These are phyloP conservation scores for Mycteria americana DNA, from an alignment of 2,797 vertebrate genomes.

Conservation along the genomic window DNA sequence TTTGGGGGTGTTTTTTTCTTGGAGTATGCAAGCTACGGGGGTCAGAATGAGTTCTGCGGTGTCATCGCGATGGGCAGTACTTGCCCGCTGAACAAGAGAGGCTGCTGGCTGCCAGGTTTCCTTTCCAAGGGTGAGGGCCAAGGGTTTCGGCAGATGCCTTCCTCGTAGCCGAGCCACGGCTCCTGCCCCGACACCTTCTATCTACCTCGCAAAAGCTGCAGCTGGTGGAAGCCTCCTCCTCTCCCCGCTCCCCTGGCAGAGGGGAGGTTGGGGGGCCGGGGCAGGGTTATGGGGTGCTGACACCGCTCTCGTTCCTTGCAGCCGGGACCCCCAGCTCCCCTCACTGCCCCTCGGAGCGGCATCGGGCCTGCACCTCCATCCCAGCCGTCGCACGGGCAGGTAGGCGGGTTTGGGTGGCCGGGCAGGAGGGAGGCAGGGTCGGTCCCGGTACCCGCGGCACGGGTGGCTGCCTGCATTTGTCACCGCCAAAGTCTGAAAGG, in stretches of 20 bases:
- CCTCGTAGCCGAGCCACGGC: fast-evolving
- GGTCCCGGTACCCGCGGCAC: fast-evolving
- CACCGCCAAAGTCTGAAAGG: not conserved
- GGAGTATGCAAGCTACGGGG: fast-evolving
- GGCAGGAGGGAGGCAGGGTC: not conserved
- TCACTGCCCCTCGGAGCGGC: fast-evolving
- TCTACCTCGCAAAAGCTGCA: not conserved
- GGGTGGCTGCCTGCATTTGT: not conserved
- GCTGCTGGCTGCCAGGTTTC: not conserved
- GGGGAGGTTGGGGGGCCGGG: not conserved
- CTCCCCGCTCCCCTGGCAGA: fast-evolving
- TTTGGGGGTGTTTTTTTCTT: not conserved
- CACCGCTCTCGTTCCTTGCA: fast-evolving
- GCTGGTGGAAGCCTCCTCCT: not conserved
- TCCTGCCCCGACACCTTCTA: not conserved
- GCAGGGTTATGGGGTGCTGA: fast-evolving
- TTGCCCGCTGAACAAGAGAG: fast-evolving
- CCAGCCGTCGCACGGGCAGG: not conserved
- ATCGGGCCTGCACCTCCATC: too few relatives aligned
- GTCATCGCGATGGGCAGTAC: fast-evolving
- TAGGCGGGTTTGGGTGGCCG: not conserved
- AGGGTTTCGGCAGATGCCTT: not conserved
- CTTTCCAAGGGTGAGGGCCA: fast-evolving
- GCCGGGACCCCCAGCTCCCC: not conserved
- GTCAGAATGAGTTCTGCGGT: not conserved